These are phyloP conservation scores for Actinia equina DNA, from an alignment of 64 coral and sea anemone genomes.

Conservation along the genomic window DNA sequence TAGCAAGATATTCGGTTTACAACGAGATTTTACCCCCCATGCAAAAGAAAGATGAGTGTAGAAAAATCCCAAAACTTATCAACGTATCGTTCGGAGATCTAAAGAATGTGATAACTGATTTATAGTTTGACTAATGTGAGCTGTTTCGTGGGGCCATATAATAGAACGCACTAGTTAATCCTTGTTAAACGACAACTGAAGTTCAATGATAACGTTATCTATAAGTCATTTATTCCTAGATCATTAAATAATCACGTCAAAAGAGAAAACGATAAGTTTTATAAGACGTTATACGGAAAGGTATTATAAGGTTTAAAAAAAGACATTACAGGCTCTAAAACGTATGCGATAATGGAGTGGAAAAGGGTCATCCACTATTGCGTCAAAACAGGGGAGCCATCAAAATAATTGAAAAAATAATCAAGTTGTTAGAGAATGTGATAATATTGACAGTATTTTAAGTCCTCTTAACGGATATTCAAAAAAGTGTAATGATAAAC, in stretches of 20 bases:
- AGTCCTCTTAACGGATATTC: neutral
- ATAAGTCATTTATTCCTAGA: neutral
- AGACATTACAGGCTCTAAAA: too few relatives aligned
- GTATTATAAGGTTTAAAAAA: too few relatives aligned
- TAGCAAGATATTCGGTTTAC: neutral
- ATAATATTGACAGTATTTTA: neutral
- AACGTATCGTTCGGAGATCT: too few relatives aligned
- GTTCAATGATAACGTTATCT: neutral
- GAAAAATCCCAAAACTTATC: too few relatives aligned
- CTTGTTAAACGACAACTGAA: neutral
- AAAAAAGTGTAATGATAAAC: neutral
- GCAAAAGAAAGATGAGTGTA: too few relatives aligned
- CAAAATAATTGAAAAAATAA: neutral
- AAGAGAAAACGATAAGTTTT: too few relatives aligned
- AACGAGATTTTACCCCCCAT: neutral
- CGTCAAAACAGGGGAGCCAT: neutral
- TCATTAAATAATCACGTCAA: neutral
- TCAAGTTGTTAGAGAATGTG: neutral
- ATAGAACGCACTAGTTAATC: neutral
- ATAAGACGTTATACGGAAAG: too few relatives aligned
- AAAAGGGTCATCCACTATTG: neutral
- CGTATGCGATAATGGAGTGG: neutral
- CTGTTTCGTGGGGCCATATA: too few relatives aligned
- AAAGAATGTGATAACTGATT: too few relatives aligned
- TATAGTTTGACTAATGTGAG: too few relatives aligned